phyloP scores from a whole-genome alignment of 1,140 invertebrate genomes.

The Pygmarrhopalites habei region DNA sequence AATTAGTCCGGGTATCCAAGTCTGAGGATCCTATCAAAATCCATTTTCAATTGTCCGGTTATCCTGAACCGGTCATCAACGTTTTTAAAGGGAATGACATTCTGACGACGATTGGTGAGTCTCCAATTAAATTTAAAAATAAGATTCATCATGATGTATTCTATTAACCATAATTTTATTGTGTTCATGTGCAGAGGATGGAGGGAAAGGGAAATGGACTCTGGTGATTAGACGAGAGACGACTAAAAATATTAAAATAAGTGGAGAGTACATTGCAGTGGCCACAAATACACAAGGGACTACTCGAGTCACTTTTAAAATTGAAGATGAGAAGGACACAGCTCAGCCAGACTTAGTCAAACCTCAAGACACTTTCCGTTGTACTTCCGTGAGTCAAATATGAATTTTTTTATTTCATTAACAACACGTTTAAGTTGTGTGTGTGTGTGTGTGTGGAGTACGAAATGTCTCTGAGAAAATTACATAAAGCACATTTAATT shows the following conservation, averaged over 20 bases:
- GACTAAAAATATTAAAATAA: background rate
- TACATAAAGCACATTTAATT: too few species aligned
- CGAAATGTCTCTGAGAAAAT: too few species aligned
- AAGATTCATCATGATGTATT: too few species aligned
- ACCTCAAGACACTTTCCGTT: background rate
- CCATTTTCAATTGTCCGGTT: constrained; percentile 17
- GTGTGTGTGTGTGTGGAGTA: too few species aligned
- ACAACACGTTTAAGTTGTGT: too few species aligned
- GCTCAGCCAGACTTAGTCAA: background rate
- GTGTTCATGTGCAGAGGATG: constrained; percentile 16
- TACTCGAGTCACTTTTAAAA: background rate
- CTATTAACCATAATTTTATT: background rate
- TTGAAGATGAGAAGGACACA: background rate
- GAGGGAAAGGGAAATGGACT: constrained; percentile 26
- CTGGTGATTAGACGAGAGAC: constrained; percentile 1
- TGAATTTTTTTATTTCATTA: too few species aligned
- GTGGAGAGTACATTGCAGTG: constrained; percentile 25
- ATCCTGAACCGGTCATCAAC: constrained; percentile 19
- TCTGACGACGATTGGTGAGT: constrained; percentile 7
- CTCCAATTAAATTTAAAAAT: too few species aligned
- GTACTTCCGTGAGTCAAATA: background rate
- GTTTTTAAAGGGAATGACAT: constrained; percentile 17
- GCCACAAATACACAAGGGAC: constrained; percentile 22
- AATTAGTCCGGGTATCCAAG: constrained; percentile 1
- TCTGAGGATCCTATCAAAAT: background rate